Conservation (phyloP, 2,797 vertebrate genomes). For the Mionectes olivaceus region DNA sequence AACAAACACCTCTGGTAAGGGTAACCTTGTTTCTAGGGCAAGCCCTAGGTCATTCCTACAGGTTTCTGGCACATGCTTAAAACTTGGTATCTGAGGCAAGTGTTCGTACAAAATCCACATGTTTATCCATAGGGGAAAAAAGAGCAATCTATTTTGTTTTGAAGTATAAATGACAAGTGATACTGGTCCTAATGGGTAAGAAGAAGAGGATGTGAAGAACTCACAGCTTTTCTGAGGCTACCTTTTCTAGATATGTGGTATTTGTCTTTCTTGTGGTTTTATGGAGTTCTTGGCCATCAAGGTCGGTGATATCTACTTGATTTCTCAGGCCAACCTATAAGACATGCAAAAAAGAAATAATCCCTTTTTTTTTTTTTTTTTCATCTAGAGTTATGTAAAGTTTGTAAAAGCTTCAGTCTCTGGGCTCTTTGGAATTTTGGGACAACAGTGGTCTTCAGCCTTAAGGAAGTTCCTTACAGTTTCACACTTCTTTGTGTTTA, state of each 20-base stretch:
- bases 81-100: not conserved
- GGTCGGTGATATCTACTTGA: not conserved
- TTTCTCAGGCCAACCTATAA: not conserved
- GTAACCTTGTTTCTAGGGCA: not conserved
- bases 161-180: not conserved
- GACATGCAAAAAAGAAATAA: not conserved
- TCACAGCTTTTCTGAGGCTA: not conserved
- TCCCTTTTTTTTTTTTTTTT: fast-evolving
- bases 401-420: not conserved
- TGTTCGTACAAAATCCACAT: not conserved
- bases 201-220: not conserved
- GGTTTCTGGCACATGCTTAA: not conserved
- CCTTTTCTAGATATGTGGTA: not conserved
- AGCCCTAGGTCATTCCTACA: not conserved
- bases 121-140: not conserved
- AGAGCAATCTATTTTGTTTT: not conserved
- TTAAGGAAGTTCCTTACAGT: not conserved
- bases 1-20: not conserved
- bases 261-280: not conserved
- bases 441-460: not conserved
- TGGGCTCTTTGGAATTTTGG: not conserved
- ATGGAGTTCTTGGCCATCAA: not conserved
- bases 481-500: not conserved
- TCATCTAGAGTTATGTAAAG: fast-evolving
- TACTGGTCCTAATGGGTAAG: not conserved